Evolutionary conservation across 2,888 invertebrate species (phyloP), one percentile per base, ranked within the genome.

Genomic region (Eupithecia tripunctaria): DNA sequence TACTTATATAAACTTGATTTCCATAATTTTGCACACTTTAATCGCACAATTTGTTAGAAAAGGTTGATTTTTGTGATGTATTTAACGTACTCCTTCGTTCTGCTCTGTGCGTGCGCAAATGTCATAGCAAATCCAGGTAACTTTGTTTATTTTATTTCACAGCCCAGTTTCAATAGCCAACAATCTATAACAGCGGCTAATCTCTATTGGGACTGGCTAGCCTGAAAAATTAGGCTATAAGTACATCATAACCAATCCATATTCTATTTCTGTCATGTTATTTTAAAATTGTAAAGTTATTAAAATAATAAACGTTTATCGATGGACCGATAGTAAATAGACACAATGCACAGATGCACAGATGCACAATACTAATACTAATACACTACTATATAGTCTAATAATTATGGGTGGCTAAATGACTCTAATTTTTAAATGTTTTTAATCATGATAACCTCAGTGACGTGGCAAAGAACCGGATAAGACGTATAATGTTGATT

Each of bases 91-190:
- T 1, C 27, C 27, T 47, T 64, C 5, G 27, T 67, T 4, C 21
- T 70, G 25, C 69, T 75, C 2, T 70, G 64, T 67, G 71, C 63
- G 0, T 43, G 76, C n/a, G 68, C 72, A 15, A 68, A 68, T 64
- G 76, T 78, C 2, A 21, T 76, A 25, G 76, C 80, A 6, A 67
- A 62, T 63, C 76, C 79, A 73, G 76, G 82, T 81, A 27, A 77
- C 15, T 7, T 59, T 47, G 14, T 56, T 21, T 32, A 25, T n/a
- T 51, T 66, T 74, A 51, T 12, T 21, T 51, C 1, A 21, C 10
- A 21, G 51, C n/a, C 18, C 8, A 47, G 2, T 47, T n/a, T 47
- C 47, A n/a, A 47, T 12, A 21, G 10, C 21, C 6, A 6, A 14
- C 14, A 4, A 43, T 43, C 18, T 43, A 43, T 43, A 43, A 18